phyloP scores from a whole-genome alignment of 2,797 vertebrate species.

The Hemitrygon akajei region DNA sequence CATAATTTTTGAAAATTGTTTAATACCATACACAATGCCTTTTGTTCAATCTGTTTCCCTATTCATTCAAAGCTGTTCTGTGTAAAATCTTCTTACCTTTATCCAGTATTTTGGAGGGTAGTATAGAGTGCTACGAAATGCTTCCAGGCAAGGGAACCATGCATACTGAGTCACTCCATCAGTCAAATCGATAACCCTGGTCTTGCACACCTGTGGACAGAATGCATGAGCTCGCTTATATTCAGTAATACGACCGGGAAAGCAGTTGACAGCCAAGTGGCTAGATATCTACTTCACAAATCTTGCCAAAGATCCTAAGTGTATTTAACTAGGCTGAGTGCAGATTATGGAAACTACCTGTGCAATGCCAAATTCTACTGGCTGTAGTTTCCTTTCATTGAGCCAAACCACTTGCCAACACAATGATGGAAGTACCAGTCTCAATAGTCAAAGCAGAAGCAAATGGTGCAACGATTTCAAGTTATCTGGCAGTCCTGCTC shows the following conservation, averaged over 20 bases:
- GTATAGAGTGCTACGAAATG: constrained; percentile 57
- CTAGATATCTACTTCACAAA: not conserved
- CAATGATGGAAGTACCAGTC: not conserved
- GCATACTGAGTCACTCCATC: constrained; percentile 85
- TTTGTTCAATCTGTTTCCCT: not conserved
- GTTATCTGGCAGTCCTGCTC: not conserved
- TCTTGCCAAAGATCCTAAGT: not conserved
- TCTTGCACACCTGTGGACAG: constrained; percentile 71
- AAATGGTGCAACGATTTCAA: not conserved
- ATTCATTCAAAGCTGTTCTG: constrained; percentile 4
- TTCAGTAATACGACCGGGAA: not conserved
- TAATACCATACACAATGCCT: not conserved
- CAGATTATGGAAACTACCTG: not conserved
- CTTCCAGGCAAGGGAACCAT: constrained; percentile 82
- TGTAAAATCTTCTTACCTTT: constrained; percentile 63
- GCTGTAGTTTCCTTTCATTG: not conserved
- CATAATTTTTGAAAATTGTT: not conserved
- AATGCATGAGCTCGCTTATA: not conserved
- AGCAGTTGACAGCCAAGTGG: not conserved
- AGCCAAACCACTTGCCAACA: constrained; percentile 2
- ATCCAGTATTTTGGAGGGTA: constrained; percentile 72
- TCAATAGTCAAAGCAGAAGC: not conserved
- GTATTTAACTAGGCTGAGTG: not conserved
- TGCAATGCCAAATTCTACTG: constrained; percentile 14
- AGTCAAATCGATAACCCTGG: constrained; percentile 82